Conservation (phyloP, 2,113 vertebrate genomes). For the Corydoras sp. region DNA sequence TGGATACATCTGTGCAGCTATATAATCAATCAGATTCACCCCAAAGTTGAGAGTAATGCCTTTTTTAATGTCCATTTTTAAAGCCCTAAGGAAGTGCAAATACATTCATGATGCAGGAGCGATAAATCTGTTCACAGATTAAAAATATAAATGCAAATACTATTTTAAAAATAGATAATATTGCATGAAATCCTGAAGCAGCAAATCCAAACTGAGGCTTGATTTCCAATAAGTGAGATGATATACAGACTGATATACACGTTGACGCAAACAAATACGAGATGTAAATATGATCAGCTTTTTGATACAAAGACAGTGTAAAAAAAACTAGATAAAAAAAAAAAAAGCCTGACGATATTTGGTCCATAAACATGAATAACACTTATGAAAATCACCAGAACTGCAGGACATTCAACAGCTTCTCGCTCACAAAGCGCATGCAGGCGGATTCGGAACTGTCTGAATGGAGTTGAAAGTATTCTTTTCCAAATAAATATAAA, state of each 20-base stretch:
- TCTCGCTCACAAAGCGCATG: conserved; percentile 65
- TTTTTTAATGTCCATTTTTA: conserved; percentile 37
- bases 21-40: background rate
- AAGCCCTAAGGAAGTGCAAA: conserved; percentile 43
- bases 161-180: conserved; percentile 40
- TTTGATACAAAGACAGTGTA: conserved; percentile 57
- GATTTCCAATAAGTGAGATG: conserved; percentile 17
- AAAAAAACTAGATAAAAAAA: conserved; percentile 51
- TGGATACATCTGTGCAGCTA: background rate
- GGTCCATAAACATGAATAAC: conserved; percentile 58
- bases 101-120: conserved; percentile 39
- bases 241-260: conserved; percentile 24
- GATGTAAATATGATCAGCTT: conserved; percentile 57
- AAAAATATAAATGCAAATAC: conserved; percentile 44
- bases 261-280: conserved; percentile 26
- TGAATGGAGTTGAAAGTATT: conserved; percentile 15
- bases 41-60: conserved; percentile 25
- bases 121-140: conserved; percentile 28
- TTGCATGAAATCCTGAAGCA: conserved; percentile 44
- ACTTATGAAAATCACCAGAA: conserved; percentile 49
- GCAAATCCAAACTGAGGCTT: conserved; percentile 31
- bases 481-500: conserved; percentile 45
- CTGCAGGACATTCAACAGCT: conserved; percentile 70
- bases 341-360: conserved; percentile 49
- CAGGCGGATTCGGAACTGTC: conserved; percentile 57